phyloP scores from a whole-genome alignment of 64 coral and sea anemone species.

The Acropora tenuis region DNA sequence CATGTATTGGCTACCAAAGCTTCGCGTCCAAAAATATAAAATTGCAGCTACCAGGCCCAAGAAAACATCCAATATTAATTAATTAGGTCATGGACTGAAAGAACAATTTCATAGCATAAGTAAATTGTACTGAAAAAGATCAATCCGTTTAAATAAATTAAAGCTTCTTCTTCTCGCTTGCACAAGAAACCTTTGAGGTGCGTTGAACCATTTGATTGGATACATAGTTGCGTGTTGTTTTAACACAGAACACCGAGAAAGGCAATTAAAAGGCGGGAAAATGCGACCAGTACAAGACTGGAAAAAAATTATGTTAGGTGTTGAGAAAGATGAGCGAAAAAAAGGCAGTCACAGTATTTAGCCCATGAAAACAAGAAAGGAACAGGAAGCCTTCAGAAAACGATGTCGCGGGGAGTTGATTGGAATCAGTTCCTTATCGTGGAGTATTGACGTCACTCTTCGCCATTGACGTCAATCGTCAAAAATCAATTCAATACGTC shows the following conservation, averaged over 20 bases:
- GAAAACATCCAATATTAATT: no score
- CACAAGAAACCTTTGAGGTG: neutral
- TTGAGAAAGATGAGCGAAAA: no score
- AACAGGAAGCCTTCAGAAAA: neutral
- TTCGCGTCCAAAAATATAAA: no score
- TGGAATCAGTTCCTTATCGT: neutral
- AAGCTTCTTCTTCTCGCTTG: neutral
- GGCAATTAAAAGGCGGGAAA: neutral
- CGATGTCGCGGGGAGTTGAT: neutral
- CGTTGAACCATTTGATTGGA: neutral
- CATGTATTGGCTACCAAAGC: no score
- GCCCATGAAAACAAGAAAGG: neutral
- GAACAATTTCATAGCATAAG: no score
- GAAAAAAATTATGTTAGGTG: no score
- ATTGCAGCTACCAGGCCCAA: no score
- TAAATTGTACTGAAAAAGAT: no score
- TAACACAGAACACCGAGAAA: neutral
- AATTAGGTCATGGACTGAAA: no score
- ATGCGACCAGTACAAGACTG: no score
- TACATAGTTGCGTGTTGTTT: neutral
- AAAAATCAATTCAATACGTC: neutral
- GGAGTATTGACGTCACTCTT: neutral
- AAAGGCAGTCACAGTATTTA: neutral
- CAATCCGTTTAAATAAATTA: neutral
- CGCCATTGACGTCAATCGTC: neutral